Evolutionary conservation across 1,140 invertebrate species (phyloP), one percentile per base, ranked within the genome.

Genomic region (Micrasema minimum): DNA sequence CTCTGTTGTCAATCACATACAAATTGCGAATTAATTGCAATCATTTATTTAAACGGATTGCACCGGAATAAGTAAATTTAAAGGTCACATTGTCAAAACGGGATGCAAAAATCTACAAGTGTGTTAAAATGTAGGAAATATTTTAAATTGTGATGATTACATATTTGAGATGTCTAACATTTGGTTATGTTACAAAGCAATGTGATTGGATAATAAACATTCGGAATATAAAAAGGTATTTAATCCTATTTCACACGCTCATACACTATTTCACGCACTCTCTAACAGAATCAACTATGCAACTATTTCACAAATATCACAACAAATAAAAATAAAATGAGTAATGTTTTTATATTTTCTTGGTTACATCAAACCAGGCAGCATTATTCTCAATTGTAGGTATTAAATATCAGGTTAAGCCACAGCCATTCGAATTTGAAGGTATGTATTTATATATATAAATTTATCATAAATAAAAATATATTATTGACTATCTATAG

Each of bases 251-350:
- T 31, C 7, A n/a, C 26, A 31, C 26, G 7, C 26, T 31, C 26
- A 31, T 31, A 7, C 26, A 4, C 7, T 31, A 31, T 31, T 31
- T 31, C 3, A 31, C 26, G n/a, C n/a, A 31, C 2, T 31, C 26
- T 4, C 26, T 4, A n/a, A n/a, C n/a, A 31, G 26, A 31, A 4
- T 31, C 46, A 48, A 48, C 46, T 48, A 48, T 48, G 46, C 46
- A 48, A 48, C 20, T 48, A 48, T 48, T 48, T 48, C 26, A 31
- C 26, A 48, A 48, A 48, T 48, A 48, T 48, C 46, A 48, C 46
- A 48, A 48, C 11, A 48, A 48, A 2, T 16, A 10, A 48, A 48
- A 48, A 45, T 45, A 45, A 22, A 31, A 31, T 31, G 26, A 31
- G 26, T 31, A 7, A 31, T 31, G 26, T 31, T 31, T 31, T 2